phyloP scores from a whole-genome alignment of 2,797 vertebrate genomes.

The Leucoraja ocellata region DNA sequence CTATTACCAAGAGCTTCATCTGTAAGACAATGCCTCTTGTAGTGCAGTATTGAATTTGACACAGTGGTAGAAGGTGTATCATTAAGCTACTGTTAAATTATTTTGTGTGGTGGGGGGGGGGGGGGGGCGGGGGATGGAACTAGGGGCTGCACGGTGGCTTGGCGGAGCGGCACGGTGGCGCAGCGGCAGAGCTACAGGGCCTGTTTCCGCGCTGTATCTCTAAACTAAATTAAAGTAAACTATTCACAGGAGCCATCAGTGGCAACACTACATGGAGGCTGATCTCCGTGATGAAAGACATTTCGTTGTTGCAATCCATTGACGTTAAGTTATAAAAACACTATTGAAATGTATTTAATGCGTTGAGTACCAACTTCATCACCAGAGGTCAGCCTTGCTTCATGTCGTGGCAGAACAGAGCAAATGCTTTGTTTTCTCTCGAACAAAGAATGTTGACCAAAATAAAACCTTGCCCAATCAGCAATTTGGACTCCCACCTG shows the following conservation, averaged over 20 bases:
- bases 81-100: neutral
- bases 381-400: constrained; percentile 21
- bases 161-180: no score
- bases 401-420: neutral
- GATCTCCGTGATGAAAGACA: no score
- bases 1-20: neutral
- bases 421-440: neutral
- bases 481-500: neutral
- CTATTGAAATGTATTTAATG: neutral
- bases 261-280: neutral
- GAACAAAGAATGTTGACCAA: neutral
- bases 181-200: no score
- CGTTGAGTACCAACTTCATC: neutral
- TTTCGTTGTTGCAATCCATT: no score
- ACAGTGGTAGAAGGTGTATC: neutral
- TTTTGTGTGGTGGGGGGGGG: neutral
- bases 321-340: neutral
- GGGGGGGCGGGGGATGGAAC: no score
- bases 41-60: neutral
- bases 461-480: neutral
- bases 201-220: no score
- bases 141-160: no score
- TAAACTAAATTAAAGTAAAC: no score
- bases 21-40: neutral
- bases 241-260: neutral